A percentile compares a stretch with the other conserved stretches of the same genome.
Evolutionary conservation across 1,140 invertebrate species (phyloP).

Genomic region (Leguminivora glycinivorella): DNA sequence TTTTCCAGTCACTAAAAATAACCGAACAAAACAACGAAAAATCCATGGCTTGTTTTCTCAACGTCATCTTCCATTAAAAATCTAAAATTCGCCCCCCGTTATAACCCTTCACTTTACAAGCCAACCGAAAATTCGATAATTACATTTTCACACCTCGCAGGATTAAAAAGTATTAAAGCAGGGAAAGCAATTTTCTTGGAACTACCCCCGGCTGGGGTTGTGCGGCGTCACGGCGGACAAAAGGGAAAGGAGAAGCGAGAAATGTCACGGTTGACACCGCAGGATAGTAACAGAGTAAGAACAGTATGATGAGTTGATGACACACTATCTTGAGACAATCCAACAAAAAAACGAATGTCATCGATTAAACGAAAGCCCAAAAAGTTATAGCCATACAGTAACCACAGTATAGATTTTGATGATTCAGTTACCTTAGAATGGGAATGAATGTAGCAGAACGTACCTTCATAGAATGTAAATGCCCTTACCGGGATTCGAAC

Average conservation of each 20-base stretch:
- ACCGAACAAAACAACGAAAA: not conserved
- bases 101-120: not conserved
- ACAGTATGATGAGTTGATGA: not conserved
- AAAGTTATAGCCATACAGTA: too few species aligned
- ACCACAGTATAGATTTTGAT: too few species aligned
- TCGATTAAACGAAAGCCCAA: too few species aligned
- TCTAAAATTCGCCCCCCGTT: not conserved
- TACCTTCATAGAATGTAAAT: too few species aligned
- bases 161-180: constrained; percentile 20
- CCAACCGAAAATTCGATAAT: constrained; percentile 5
- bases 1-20: not conserved
- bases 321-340: too few species aligned
- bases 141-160: not conserved
- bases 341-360: too few species aligned
- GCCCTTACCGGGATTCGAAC: too few species aligned
- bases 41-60: not conserved
- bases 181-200: constrained; percentile 9
- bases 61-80: not conserved
- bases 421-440: too few species aligned
- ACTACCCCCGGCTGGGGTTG: not conserved
- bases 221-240: constrained; percentile 2
- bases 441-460: too few species aligned
- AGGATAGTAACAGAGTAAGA: not conserved
- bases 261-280: constrained; percentile 2
- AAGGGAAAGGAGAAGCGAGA: not conserved